Conservation (phyloP, 2,888 invertebrate genomes). For the Tanytarsus gracilentus region DNA sequence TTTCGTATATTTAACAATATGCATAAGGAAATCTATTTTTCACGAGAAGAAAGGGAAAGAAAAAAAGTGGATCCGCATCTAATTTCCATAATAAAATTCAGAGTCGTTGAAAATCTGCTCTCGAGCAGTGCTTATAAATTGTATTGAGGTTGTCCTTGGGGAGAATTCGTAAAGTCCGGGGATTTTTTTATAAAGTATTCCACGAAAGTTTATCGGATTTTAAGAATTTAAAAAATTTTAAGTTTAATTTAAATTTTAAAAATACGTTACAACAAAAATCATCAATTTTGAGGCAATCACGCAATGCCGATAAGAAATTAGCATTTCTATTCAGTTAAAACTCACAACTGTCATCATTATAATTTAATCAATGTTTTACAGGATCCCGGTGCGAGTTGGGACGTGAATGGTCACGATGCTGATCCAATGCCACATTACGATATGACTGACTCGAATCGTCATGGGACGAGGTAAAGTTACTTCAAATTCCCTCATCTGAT, state of each 20-base stretch:
- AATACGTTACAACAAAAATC: no score
- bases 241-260: no score
- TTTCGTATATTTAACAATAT: not conserved
- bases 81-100: slow-evolving; percentile 1
- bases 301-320: no score
- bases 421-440: slow-evolving; percentile 98
- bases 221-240: not conserved
- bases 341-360: slow-evolving; percentile 12
- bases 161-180: no score
- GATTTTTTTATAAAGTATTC: not conserved
- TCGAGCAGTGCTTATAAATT: no score
- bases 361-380: slow-evolving; percentile 40
- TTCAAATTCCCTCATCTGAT: no score
- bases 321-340: no score
- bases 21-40: not conserved
- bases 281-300: no score
- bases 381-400: slow-evolving; percentile 93
- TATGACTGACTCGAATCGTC: slow-evolving; percentile 48
- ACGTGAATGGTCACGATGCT: slow-evolving; percentile 91
- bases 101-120: no score
- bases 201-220: not conserved
- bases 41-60: not conserved
- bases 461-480: no score
- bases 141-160: no score
- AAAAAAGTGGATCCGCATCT: not conserved